A percentile compares a stretch with the other conserved stretches of the same genome.
These are phyloP conservation scores for Pollenia griseotomentosa DNA, from an alignment of 2,888 invertebrate species.

Conservation along the genomic window DNA sequence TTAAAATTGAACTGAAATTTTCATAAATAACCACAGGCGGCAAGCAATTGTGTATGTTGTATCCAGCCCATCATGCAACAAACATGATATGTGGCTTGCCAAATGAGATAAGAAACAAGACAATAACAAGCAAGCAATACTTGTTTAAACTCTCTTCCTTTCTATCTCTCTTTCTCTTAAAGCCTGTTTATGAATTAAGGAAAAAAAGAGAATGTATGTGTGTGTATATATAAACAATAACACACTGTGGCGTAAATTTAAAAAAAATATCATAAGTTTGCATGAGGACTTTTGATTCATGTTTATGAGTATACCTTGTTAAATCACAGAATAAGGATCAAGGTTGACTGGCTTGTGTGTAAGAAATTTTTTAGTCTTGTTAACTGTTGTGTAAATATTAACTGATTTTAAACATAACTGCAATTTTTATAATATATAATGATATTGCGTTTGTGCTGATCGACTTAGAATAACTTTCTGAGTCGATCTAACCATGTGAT, in stretches of 20 bases:
- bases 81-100: constrained; percentile 74
- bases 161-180: neutral
- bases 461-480: too few relatives aligned
- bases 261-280: too few relatives aligned
- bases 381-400: too few relatives aligned
- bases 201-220: neutral
- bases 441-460: too few relatives aligned
- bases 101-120: constrained; percentile 74
- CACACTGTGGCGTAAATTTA: constrained; percentile 27
- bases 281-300: too few relatives aligned
- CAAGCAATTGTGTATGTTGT: constrained; percentile 75
- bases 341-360: too few relatives aligned
- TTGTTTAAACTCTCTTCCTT: constrained; percentile 56
- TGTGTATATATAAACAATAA: constrained; percentile 60
- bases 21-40: constrained; percentile 77
- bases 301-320: too few relatives aligned
- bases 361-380: too few relatives aligned
- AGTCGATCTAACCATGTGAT: too few relatives aligned
- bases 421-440: too few relatives aligned
- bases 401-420: too few relatives aligned
- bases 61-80: constrained; percentile 63
- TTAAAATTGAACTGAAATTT: constrained; percentile 70
- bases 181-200: neutral
- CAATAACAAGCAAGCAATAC: constrained; percentile 71
- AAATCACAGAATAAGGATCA: too few relatives aligned